These are phyloP conservation scores for Emydoidea blandingii DNA, from an alignment of 2,797 vertebrate species.

Conservation along the genomic window DNA sequence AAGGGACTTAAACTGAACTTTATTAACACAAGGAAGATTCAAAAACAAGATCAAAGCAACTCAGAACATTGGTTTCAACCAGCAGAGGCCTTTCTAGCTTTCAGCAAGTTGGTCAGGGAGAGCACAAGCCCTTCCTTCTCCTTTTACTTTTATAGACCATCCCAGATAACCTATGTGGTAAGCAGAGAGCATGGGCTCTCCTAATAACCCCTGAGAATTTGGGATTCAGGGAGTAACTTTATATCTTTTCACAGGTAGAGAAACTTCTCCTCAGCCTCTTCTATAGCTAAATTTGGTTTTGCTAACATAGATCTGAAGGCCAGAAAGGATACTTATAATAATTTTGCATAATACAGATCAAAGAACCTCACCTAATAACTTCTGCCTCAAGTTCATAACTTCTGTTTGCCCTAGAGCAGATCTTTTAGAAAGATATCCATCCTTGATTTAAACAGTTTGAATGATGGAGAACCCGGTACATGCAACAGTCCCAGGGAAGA, in stretches of 20 bases:
- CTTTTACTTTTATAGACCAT: background rate
- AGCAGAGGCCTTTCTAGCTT: background rate
- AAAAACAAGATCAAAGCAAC: background rate
- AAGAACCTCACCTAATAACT: background rate
- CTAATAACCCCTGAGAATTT: background rate
- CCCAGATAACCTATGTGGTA: background rate
- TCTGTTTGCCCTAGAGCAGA: background rate
- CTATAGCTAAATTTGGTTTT: background rate
- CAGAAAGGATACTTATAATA: background rate
- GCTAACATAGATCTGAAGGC: background rate
- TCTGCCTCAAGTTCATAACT: background rate
- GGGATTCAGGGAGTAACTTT: background rate
- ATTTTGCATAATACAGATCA: background rate
- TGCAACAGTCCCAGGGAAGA: background rate
- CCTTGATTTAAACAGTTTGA: background rate
- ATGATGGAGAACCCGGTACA: rapidly evolving
- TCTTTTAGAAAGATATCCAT: background rate
- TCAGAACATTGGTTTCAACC: background rate
- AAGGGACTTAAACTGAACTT: background rate
- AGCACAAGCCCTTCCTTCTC: background rate
- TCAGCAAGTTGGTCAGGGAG: background rate
- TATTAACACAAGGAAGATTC: background rate
- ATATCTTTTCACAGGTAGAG: background rate
- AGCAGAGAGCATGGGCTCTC: background rate
- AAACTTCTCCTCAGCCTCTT: background rate